A percentile compares a stretch with the other conserved stretches of the same genome.
These are phyloP conservation scores for Drosophila borealis DNA, from an alignment of 2,888 invertebrate genomes.

Conservation along the genomic window DNA sequence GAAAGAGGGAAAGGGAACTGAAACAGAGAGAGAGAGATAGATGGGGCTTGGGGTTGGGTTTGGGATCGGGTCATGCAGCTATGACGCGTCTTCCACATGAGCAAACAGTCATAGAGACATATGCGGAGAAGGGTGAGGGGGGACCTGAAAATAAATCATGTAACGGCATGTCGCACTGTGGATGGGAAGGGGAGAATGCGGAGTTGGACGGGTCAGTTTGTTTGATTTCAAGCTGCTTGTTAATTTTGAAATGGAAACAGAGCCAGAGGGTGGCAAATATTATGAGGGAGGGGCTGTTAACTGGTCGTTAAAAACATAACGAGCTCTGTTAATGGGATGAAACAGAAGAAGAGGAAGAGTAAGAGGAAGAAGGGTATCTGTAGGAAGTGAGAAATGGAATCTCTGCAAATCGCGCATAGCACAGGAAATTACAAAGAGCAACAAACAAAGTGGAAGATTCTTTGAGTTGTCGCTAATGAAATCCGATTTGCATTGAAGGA, in stretches of 20 bases:
- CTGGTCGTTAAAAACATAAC: slow-evolving; percentile 64
- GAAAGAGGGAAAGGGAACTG: slow-evolving; percentile 1
- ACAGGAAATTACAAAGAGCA: slow-evolving; percentile 37
- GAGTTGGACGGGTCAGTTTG: slow-evolving; percentile 51
- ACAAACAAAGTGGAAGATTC: slow-evolving; percentile 49
- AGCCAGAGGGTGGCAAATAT: slow-evolving; percentile 23
- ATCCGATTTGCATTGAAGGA: slow-evolving; percentile 37
- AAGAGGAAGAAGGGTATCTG: no score
- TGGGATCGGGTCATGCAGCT: slow-evolving; percentile 30
- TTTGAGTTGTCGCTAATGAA: slow-evolving; percentile 54
- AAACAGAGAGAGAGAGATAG: slow-evolving; percentile 3
- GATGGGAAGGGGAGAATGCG: background rate
- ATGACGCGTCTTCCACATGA: slow-evolving; percentile 62
- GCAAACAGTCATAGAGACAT: slow-evolving; percentile 45
- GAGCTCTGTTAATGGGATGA: slow-evolving; percentile 18
- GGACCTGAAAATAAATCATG: slow-evolving; percentile 49
- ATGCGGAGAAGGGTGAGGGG: slow-evolving; percentile 4
- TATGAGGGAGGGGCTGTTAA: slow-evolving; percentile 35
- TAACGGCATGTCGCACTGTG: slow-evolving; percentile 45
- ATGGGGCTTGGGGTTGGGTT: background rate
- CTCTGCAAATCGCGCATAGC: slow-evolving; percentile 18
- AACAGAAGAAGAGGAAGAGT: background rate
- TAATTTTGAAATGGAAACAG: slow-evolving; percentile 42
- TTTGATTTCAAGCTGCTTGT: slow-evolving; percentile 53
- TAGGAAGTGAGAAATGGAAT: slow-evolving; percentile 6